A percentile compares a stretch with the other conserved stretches of the same genome.
These are phyloP conservation scores for Aspidapion aeneum DNA, from an alignment of 2,888 invertebrate genomes.

Conservation along the genomic window DNA sequence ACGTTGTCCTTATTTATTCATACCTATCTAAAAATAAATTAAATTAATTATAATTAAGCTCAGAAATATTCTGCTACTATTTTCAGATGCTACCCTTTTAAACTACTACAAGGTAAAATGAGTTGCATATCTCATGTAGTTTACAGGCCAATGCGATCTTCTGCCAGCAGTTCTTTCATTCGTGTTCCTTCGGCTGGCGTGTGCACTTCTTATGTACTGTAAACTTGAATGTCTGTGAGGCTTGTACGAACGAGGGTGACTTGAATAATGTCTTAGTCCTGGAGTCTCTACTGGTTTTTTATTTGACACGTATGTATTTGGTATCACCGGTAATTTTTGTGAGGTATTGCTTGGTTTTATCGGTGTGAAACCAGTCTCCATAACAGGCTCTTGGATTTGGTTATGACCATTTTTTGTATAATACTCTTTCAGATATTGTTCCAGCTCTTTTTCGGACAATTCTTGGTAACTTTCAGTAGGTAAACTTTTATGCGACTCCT, in stretches of 20 bases:
- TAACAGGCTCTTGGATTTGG: constrained; percentile 25
- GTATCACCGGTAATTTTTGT: constrained; percentile 27
- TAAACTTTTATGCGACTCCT: constrained; percentile 2
- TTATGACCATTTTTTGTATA: constrained; percentile 26
- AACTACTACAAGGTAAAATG: neutral
- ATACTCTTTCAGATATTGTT: constrained; percentile 33
- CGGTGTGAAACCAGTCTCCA: constrained; percentile 38
- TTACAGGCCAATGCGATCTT: neutral
- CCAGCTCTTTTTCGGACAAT: constrained; percentile 33
- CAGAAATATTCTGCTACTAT: too few relatives aligned
- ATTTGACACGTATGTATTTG: constrained; percentile 41
- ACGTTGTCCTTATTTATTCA: too few relatives aligned
- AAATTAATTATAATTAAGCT: too few relatives aligned
- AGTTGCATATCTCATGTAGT: neutral
- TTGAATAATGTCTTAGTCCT: constrained; percentile 49
- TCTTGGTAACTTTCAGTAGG: constrained; percentile 27
- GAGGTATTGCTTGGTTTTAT: constrained; percentile 29
- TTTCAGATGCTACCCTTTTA: too few relatives aligned
- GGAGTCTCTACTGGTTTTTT: constrained; percentile 49
- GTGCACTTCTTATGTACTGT: neutral
- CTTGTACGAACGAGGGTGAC: neutral
- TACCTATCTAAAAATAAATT: too few relatives aligned
- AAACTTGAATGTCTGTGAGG: neutral
- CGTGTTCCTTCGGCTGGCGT: neutral
- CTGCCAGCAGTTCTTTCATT: neutral